Evolutionary conservation across 2,888 invertebrate species (phyloP).

Genomic region (Deilephila elpenor): DNA sequence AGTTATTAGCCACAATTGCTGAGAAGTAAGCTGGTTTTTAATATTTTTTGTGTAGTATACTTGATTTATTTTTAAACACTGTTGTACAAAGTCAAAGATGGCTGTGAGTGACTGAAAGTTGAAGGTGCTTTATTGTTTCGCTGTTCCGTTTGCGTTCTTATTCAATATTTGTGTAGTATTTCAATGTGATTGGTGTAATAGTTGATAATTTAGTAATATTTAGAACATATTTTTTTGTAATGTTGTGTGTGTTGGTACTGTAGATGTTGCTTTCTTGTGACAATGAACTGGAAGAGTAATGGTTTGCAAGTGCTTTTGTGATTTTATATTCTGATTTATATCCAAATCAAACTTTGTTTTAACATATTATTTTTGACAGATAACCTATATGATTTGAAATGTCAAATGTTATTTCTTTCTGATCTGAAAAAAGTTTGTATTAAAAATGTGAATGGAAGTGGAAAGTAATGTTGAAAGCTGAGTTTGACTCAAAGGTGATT

Average conservation of each 20-base stretch:
- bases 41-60: conserved; percentile 52
- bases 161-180: conserved; percentile 40
- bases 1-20: conserved; percentile 94
- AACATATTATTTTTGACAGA: conserved; percentile 56
- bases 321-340: conserved; percentile 23
- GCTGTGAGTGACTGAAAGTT: conserved; percentile 64
- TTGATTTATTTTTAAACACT: conserved; percentile 75
- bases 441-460: neutral
- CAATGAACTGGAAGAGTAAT: conserved; percentile 27
- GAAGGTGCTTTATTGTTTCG: conserved; percentile 44
- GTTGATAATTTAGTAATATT: conserved; percentile 43
- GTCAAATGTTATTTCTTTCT: conserved; percentile 48
- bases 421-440: conserved; percentile 35
- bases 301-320: conserved; percentile 13
- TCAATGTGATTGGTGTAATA: conserved; percentile 47
- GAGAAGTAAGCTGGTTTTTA: conserved; percentile 89
- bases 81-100: conserved; percentile 73
- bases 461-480: neutral
- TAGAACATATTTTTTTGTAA: conserved; percentile 40
- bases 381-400: conserved; percentile 62
- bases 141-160: conserved; percentile 35
- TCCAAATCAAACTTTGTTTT: conserved; percentile 29
- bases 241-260: conserved; percentile 47
- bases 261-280: conserved; percentile 49
- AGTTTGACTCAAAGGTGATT: no score